Percentiles rank a stretch among this genome's conserved stretches.
Evolutionary conservation across 2,888 invertebrate species (phyloP).

Genomic region (Cryptocephalus primarius): DNA sequence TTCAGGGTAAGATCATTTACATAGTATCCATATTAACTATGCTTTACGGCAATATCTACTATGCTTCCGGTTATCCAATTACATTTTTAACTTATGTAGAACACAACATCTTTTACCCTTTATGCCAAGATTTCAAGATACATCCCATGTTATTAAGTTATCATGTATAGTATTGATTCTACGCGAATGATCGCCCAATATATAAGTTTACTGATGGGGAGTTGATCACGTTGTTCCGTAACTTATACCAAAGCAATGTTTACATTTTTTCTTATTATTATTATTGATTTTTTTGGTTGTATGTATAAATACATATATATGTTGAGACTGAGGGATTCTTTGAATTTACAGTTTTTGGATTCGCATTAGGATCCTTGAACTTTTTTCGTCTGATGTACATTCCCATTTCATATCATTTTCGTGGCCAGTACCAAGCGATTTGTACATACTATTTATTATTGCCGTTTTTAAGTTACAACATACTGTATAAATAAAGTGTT

Average conservation of each 20-base stretch:
- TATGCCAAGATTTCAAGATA: neutral
- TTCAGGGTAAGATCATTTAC: too few species aligned
- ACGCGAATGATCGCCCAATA: constrained; percentile 10
- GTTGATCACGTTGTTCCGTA: constrained; percentile 33
- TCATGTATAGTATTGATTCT: constrained; percentile 15
- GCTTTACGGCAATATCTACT: too few species aligned
- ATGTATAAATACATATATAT: constrained; percentile 36
- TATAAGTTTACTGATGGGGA: constrained; percentile 16
- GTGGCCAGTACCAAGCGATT: constrained; percentile 29
- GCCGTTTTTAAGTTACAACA: constrained; percentile 12
- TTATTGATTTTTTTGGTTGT: constrained; percentile 33
- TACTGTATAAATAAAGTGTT: constrained; percentile 22
- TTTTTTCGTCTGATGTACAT: constrained; percentile 24
- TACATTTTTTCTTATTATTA: constrained; percentile 30
- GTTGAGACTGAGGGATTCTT: constrained; percentile 34
- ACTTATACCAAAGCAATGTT: constrained; percentile 43
- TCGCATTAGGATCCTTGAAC: constrained; percentile 13
- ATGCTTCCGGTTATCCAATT: neutral
- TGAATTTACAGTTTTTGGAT: constrained; percentile 1
- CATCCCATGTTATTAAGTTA: constrained; percentile 11
- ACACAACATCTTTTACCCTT: too few species aligned
- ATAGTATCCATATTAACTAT: too few species aligned
- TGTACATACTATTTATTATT: constrained; percentile 32
- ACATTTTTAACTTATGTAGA: neutral
- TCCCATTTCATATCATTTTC: constrained; percentile 34